Evolutionary conservation across 2,113 vertebrate genomes (phyloP), one percentile per base, ranked within the genome.

Genomic region (Lepisosteus osseus): DNA sequence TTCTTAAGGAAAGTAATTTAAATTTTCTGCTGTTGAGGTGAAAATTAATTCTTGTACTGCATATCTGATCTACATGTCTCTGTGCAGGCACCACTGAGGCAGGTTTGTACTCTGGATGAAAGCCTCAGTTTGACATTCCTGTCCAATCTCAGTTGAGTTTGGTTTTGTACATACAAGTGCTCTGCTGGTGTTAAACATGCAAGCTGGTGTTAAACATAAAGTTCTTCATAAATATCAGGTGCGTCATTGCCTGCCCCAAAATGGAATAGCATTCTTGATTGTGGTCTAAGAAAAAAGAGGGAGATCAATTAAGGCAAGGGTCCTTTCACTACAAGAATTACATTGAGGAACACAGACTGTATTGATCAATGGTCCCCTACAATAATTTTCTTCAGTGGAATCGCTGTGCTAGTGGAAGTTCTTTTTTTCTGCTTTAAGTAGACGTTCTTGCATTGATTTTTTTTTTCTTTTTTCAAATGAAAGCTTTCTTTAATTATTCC

Each of bases 331-430:
- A 13, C 54, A 3, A 61, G 72, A 77, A n/a, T 66, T 47, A 69
- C 54, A 43, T 47, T 66, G 70, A 68, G 75, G 72, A 63, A 55
- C 67, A 57, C 5, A 70, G 54, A 78, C 78, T 69, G 41, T 40
- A 77, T 74, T 44, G 79, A 80, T 78, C 71, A 14, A 0, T 57
- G 74, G 67, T 80, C 80, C 79, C 63, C 7, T 78, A 66, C 43
- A 68, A 75, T 80, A 74, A 65, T 0, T 29, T 29, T 29, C 29
- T 29, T 29, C 29, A 29, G 72, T 3, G n/a, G 51, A 72, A 66
- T 72, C 54, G 55, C 55, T 56, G 54, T n/a, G 41, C 51, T 40
- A 56, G 12, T 55, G 11, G 54, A 65, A 65, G 14, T 55, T 54
- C 47, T 64, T 71, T 70, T 71, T 65, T 42, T 65, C 62, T 65